Evolutionary conservation across 2,888 invertebrate genomes (phyloP).

Genomic region (Himalopsyche anomala): DNA sequence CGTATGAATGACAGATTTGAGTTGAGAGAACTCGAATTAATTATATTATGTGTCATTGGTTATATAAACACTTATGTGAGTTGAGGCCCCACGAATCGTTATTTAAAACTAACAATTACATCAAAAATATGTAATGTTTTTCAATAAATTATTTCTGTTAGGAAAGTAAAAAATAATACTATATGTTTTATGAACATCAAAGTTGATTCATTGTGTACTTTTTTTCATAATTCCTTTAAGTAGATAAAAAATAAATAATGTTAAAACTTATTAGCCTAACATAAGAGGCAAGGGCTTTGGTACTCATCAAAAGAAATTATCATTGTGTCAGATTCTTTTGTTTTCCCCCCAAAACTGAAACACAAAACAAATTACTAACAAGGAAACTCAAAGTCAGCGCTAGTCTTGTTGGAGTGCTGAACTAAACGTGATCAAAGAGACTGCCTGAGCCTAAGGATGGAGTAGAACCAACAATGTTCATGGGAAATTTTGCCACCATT

Average conservation of each 20-base stretch:
- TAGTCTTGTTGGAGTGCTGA: constrained; percentile 12
- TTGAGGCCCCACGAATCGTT: too few relatives aligned
- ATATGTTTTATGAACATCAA: too few relatives aligned
- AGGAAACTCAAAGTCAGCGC: constrained; percentile 13
- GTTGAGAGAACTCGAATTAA: too few relatives aligned
- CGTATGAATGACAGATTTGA: too few relatives aligned
- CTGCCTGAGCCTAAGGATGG: background rate
- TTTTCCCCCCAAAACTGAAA: constrained; percentile 18
- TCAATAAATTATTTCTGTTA: too few relatives aligned
- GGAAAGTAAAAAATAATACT: too few relatives aligned
- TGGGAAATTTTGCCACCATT: constrained; percentile 25
- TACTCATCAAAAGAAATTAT: constrained; percentile 9
- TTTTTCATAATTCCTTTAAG: background rate
- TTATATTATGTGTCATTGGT: too few relatives aligned
- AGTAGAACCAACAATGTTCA: constrained; percentile 27
- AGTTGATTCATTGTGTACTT: too few relatives aligned
- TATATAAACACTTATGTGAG: too few relatives aligned
- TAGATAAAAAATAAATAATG: background rate
- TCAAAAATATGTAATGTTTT: too few relatives aligned
- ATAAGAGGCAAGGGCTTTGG: background rate
- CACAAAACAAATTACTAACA: constrained; percentile 36
- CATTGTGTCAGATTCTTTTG: constrained; percentile 23
- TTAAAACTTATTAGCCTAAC: background rate
- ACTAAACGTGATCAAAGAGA: constrained; percentile 32
- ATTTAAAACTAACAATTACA: too few relatives aligned